Base-by-base conservation (phyloP, 2,113 vertebrate species). In the Nerophis ophidion region DNA sequence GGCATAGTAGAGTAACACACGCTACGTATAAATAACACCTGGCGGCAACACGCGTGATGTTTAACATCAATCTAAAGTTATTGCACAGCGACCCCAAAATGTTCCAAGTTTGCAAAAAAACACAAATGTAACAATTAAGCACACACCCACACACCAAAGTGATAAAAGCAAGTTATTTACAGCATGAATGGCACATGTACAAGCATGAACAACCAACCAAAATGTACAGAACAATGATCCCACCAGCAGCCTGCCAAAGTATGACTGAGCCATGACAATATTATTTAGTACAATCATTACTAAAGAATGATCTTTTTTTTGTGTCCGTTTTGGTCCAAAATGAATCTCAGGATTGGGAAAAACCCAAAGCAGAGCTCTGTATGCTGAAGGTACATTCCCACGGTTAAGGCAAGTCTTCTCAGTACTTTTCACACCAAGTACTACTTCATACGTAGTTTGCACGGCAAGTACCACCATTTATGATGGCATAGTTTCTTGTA, bases 51-150 rank as follows among this genome's bases (percentile, higher is more conserved):
- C 15, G 65, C 63, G 62, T 73, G 75, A 85, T 81, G 79, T 80
- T 81, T 80, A 68, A 84, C 81, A 86, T 85, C 74, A 82, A 80
- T 80, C 76, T 76, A 68, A 76, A 73, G 79, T 82, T 90, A 91
- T 91, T 90, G 89, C 89, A 91, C 88, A 76, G 85, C 83, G 86
- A 89, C 87, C 86, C 88, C 84, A 76, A 55, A 38, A 77, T 76
- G 70, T 76, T 86, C 17, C 72, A 82, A 82, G 78, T 86, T 83
- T 87, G 82, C 82, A 79, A 46, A 48, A 81, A 75, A 86, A 77
- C 26, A 79, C 80, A 87, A 87, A 87, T 65, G 67, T 80, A 38
- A 13, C 26, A 4, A 51, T 12, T 60, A n/a, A 46, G 16, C 60
- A 66, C 68, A 51, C 53, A 48, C 68, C 66, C 71, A 64, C 38